phyloP scores from a whole-genome alignment of 1,140 invertebrate species.

The Formica exsecta region DNA sequence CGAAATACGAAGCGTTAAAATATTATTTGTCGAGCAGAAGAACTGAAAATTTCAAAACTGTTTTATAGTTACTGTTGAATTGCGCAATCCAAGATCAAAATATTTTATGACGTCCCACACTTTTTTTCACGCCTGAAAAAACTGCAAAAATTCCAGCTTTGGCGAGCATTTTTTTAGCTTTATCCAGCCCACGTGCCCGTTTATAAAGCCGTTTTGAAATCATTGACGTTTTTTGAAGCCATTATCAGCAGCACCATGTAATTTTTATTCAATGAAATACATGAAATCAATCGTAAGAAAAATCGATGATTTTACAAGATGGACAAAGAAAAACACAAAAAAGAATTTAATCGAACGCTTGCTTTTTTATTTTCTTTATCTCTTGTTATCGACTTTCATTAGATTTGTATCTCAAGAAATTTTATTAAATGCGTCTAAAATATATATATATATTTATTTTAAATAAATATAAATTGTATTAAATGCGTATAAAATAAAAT shows the following conservation, averaged over 20 bases:
- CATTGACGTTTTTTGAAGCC: constrained; percentile 30
- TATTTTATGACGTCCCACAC: constrained; percentile 52
- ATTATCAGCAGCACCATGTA: constrained; percentile 36
- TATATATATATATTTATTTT: too few relatives aligned
- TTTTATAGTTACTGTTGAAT: constrained; percentile 39
- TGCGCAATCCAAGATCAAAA: constrained; percentile 35
- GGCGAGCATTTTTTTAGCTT: constrained; percentile 52
- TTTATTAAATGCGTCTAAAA: not conserved
- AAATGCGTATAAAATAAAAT: not conserved
- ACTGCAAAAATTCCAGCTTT: constrained; percentile 37
- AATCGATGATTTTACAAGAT: constrained; percentile 31
- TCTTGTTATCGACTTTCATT: not conserved
- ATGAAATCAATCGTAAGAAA: constrained; percentile 40
- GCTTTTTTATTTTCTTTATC: not conserved
- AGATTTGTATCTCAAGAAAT: not conserved
- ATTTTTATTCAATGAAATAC: constrained; percentile 21
- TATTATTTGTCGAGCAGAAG: constrained; percentile 25
- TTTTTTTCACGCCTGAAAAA: constrained; percentile 42
- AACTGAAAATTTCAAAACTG: constrained; percentile 41
- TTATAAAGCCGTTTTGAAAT: not conserved
- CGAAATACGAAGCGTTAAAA: constrained; percentile 24
- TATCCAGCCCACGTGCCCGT: constrained; percentile 18
- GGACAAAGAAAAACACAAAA: not conserved
- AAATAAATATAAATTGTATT: too few relatives aligned
- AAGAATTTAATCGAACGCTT: not conserved